These are phyloP conservation scores for Bovichtus diacanthus DNA, from an alignment of 2,797 vertebrate genomes.

Conservation along the genomic window DNA sequence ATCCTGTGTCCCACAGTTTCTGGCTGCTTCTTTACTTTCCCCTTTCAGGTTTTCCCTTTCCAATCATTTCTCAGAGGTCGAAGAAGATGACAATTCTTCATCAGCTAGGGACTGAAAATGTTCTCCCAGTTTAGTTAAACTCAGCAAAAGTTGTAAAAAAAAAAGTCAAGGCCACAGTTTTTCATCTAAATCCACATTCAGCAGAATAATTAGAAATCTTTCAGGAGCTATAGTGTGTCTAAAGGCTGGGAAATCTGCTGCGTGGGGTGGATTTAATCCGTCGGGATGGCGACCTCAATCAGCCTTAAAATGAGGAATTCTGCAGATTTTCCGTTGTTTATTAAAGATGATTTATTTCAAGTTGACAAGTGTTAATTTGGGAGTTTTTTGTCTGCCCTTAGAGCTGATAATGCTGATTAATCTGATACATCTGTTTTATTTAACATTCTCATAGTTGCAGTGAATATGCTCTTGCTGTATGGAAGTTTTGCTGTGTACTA, in stretches of 20 bases:
- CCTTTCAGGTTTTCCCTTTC: not conserved
- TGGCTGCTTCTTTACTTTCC: not conserved
- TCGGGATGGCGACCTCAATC: not conserved
- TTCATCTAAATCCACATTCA: not conserved
- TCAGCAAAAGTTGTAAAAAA: constrained; percentile 7
- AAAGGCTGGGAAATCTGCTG: constrained; percentile 11
- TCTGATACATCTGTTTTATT: not conserved
- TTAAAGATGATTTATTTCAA: not conserved
- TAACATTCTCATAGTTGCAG: not conserved
- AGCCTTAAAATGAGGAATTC: not conserved
- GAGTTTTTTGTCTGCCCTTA: constrained; percentile 1
- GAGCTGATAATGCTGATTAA: not conserved
- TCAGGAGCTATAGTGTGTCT: not conserved
- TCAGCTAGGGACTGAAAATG: constrained; percentile 3
- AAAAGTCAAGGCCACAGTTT: not conserved
- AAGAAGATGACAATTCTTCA: not conserved
- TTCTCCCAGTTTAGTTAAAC: not conserved
- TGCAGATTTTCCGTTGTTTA: not conserved
- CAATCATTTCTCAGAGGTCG: not conserved
- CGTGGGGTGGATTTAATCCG: not conserved
- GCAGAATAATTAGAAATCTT: not conserved
- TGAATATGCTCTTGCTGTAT: not conserved
- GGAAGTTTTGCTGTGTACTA: not conserved
- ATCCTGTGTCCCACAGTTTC: not conserved
- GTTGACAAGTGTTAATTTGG: not conserved